phyloP scores from a whole-genome alignment of 53 echinoderm and acorn worm genomes.

The Echinometra lucunter region DNA sequence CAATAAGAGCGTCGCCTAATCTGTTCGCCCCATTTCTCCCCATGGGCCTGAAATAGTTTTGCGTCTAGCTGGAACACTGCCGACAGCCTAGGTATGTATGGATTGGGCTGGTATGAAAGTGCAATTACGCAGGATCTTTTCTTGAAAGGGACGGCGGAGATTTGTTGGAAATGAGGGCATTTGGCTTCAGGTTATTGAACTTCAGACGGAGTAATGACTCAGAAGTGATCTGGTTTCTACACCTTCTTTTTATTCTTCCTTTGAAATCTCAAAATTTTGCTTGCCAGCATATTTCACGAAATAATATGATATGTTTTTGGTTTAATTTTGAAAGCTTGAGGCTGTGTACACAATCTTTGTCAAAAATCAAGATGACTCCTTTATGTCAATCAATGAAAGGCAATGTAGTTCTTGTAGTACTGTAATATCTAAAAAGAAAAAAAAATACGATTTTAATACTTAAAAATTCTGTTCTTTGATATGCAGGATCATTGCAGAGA shows the following conservation, averaged over 20 bases:
- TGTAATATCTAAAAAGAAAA: neutral
- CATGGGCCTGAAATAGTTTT: conserved; percentile 38
- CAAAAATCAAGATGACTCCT: neutral
- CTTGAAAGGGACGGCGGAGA: conserved; percentile 27
- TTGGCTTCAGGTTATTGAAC: conserved; percentile 45
- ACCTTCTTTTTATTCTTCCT: neutral
- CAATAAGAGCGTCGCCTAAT: conserved; percentile 38
- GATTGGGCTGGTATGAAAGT: conserved; percentile 50
- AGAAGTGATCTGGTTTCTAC: conserved; percentile 44
- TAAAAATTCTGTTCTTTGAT: neutral
- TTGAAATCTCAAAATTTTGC: neutral
- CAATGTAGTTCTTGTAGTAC: neutral
- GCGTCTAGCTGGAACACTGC: conserved; percentile 16
- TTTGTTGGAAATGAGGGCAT: conserved; percentile 44
- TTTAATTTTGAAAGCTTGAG: too few species aligned
- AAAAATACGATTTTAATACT: neutral
- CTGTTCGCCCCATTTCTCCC: conserved; percentile 38
- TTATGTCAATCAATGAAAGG: neutral
- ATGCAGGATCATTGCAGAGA: neutral
- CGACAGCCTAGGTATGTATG: neutral
- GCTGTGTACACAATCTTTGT: neutral
- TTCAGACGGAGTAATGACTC: conserved; percentile 47
- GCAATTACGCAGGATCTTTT: conserved; percentile 40
- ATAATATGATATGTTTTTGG: neutral
- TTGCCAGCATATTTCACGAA: conserved; percentile 1